phyloP scores from a whole-genome alignment of 1,140 invertebrate species.

The Saxidomus purpurata region DNA sequence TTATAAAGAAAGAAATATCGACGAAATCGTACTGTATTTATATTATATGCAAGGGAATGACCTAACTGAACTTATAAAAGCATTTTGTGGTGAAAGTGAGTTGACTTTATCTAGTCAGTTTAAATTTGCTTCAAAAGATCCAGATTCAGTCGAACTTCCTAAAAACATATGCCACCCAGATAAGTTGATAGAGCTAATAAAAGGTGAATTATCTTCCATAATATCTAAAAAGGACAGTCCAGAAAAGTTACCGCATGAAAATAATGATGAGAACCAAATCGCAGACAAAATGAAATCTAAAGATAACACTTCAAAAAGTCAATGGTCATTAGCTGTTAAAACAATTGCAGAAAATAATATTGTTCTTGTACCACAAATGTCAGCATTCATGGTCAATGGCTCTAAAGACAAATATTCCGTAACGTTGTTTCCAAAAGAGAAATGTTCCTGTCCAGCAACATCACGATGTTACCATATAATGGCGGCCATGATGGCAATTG shows the following conservation, averaged over 20 bases:
- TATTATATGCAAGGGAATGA: conserved; percentile 45
- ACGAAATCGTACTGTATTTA: conserved; percentile 41
- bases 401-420: conserved; percentile 29
- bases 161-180: conserved; percentile 47
- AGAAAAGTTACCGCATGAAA: too few species aligned
- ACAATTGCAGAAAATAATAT: conserved; percentile 24
- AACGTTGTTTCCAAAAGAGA: conserved; percentile 6
- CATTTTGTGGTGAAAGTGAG: conserved; percentile 35
- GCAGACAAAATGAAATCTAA: neutral
- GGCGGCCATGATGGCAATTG: conserved; percentile 47
- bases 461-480: conserved; percentile 46
- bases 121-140: conserved; percentile 9
- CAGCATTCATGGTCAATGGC: conserved; percentile 46
- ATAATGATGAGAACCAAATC: too few species aligned
- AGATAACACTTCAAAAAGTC: neutral
- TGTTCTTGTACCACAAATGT: conserved; percentile 44
- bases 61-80: neutral
- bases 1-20: conserved; percentile 29
- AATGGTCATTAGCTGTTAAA: conserved; percentile 23
- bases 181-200: conserved; percentile 26
- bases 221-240: too few species aligned
- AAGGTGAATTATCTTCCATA: neutral
- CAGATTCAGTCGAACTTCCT: neutral
- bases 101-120: neutral
- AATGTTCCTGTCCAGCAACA: neutral